phyloP scores from a whole-genome alignment of 2,888 invertebrate genomes.

The Neoascia interrupta region DNA sequence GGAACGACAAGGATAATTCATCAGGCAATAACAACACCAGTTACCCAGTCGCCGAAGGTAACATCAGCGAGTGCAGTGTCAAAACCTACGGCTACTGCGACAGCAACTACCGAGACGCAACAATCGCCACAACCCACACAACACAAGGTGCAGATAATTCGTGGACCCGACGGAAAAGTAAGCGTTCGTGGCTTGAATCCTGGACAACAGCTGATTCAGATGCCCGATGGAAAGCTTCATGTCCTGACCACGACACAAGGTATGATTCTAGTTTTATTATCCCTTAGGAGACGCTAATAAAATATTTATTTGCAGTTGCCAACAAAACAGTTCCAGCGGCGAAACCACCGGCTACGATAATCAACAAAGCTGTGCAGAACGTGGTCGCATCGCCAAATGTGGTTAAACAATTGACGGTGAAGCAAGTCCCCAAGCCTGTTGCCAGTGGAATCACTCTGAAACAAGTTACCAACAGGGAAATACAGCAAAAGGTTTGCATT shows the following conservation, averaged over 20 bases:
- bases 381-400: slow-evolving; percentile 60
- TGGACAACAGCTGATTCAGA: slow-evolving; percentile 94
- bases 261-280: slow-evolving; percentile 24
- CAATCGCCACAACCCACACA: slow-evolving; percentile 81
- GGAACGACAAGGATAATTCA: slow-evolving; percentile 85
- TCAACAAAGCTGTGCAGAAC: slow-evolving; percentile 41
- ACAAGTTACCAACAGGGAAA: slow-evolving; percentile 67
- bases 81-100: slow-evolving; percentile 16
- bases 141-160: slow-evolving; percentile 94
- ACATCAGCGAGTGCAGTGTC: slow-evolving; percentile 83
- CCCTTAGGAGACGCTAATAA: too few relatives aligned
- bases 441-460: slow-evolving; percentile 47
- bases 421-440: slow-evolving; percentile 74
- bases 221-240: slow-evolving; percentile 96
- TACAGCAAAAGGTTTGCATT: slow-evolving; percentile 73
- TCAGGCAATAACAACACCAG: slow-evolving; percentile 83
- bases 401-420: slow-evolving; percentile 76
- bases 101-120: slow-evolving; percentile 83
- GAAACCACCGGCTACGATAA: slow-evolving; percentile 22
- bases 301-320: background rate
- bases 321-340: slow-evolving; percentile 36
- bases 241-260: slow-evolving; percentile 82
- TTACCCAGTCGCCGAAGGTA: slow-evolving; percentile 81
- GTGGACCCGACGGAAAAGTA: slow-evolving; percentile 93
- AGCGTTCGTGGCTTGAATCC: slow-evolving; percentile 94